A percentile compares a stretch with the other conserved stretches of the same genome.
Evolutionary conservation across 2,113 vertebrate species (phyloP).

Genomic region (Eptesicus fuscus): DNA sequence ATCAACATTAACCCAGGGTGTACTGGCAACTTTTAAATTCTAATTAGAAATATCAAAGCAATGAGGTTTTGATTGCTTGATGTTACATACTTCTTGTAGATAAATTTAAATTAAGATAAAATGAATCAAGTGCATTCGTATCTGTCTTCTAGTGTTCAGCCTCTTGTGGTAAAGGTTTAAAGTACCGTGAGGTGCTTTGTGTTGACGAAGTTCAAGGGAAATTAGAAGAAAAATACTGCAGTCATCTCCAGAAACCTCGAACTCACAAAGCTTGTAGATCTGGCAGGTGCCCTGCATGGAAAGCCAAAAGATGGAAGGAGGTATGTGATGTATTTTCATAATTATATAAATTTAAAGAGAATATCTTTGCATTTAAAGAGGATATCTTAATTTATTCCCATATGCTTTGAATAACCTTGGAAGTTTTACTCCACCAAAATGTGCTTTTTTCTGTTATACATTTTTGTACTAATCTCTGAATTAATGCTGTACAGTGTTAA

Average conservation of each 20-base stretch:
- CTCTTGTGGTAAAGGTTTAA: slow-evolving; percentile 92
- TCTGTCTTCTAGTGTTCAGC: slow-evolving; percentile 89
- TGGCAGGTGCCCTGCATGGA: slow-evolving; percentile 91
- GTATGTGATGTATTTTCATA: slow-evolving; percentile 79
- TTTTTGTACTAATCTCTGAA: background rate
- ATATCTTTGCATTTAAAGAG: background rate
- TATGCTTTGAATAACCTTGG: background rate
- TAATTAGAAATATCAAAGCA: background rate
- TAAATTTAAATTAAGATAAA: background rate
- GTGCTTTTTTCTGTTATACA: background rate
- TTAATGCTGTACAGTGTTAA: background rate
- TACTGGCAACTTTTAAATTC: background rate
- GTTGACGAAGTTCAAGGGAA: slow-evolving; percentile 81
- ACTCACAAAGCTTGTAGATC: slow-evolving; percentile 87
- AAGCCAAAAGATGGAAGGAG: slow-evolving; percentile 89
- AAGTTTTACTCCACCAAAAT: background rate
- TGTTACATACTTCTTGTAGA: background rate
- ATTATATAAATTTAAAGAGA: background rate
- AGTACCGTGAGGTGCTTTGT: slow-evolving; percentile 89
- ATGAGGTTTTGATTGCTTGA: background rate
- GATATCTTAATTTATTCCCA: background rate
- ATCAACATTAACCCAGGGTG: background rate
- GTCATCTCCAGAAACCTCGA: slow-evolving; percentile 86
- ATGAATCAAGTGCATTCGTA: background rate
- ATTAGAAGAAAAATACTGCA: slow-evolving; percentile 86